Percentiles rank a stretch among this genome's conserved stretches.
Conservation (phyloP, 2,797 vertebrate species). For the Varecia variegata region DNA sequence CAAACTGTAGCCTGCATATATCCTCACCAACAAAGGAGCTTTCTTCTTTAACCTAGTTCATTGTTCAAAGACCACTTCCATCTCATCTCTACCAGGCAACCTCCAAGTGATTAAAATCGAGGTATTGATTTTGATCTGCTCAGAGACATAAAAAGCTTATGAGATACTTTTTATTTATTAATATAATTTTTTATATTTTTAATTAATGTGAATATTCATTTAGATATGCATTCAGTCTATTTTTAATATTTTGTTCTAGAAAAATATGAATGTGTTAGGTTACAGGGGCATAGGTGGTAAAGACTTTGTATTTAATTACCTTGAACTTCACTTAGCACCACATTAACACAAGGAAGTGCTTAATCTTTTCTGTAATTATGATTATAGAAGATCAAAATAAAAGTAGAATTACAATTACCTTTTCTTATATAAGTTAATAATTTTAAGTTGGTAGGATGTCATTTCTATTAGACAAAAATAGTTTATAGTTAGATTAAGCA, state of each 20-base stretch:
- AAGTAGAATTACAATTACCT: constrained; percentile 69
- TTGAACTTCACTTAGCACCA: constrained; percentile 67
- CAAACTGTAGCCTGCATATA: not conserved
- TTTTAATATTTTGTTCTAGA: constrained; percentile 40
- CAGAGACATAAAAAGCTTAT: not conserved
- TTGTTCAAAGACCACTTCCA: not conserved
- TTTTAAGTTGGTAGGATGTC: constrained; percentile 62
- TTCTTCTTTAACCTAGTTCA: not conserved
- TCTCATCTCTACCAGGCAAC: not conserved
- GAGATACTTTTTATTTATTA: constrained; percentile 32
- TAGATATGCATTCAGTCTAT: not conserved
- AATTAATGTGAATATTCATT: constrained; percentile 46
- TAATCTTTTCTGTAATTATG: constrained; percentile 69
- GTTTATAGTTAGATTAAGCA: constrained; percentile 42
- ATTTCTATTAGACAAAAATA: constrained; percentile 65
- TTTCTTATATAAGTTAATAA: constrained; percentile 62
- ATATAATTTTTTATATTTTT: not conserved
- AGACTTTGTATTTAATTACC: constrained; percentile 56
- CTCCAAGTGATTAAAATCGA: constrained; percentile 4
- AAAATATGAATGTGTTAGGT: constrained; percentile 29
- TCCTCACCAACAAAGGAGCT: not conserved
- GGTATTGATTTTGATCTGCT: constrained; percentile 30
- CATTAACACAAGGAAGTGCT: constrained; percentile 55
- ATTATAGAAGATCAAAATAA: constrained; percentile 73
- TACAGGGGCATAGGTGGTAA: constrained; percentile 11